Conservation (phyloP, 2,888 invertebrate genomes). For the Calliopum simillimum region DNA sequence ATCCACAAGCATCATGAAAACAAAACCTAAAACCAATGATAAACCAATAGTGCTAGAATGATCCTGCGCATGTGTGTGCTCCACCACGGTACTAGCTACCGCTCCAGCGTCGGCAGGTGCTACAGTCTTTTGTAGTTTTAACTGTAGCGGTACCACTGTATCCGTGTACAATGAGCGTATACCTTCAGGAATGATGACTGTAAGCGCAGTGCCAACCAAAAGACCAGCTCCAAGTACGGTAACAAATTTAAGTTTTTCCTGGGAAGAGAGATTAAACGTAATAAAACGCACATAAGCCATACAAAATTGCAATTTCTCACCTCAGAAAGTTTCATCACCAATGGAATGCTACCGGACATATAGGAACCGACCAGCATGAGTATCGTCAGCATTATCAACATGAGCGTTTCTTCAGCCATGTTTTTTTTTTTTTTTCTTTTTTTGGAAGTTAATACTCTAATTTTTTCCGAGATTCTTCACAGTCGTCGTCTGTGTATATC, state of each 20-base stretch:
- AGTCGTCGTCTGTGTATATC: not conserved
- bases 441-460: not conserved
- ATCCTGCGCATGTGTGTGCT: constrained; percentile 44
- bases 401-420: constrained; percentile 78
- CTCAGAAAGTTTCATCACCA: constrained; percentile 95
- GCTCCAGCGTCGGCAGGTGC: not conserved
- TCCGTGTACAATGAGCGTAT: constrained; percentile 82
- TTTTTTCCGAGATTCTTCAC: constrained; percentile 9
- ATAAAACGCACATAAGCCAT: not conserved
- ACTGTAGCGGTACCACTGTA: constrained; percentile 25
- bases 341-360: constrained; percentile 92
- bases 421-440: not conserved
- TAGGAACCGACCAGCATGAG: constrained; percentile 98
- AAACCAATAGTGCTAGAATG: constrained; percentile 79
- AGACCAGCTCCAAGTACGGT: constrained; percentile 97
- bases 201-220: constrained; percentile 95
- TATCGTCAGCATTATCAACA: constrained; percentile 83
- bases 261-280: too few relatives aligned
- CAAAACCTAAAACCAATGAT: constrained; percentile 91
- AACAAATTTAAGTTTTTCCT: constrained; percentile 94
- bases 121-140: not conserved
- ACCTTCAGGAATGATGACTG: constrained; percentile 99
- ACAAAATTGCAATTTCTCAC: constrained; percentile 69
- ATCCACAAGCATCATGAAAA: constrained; percentile 97
- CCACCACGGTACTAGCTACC: not conserved